A percentile compares a stretch with the other conserved stretches of the same genome.
Evolutionary conservation across 2,888 invertebrate species (phyloP).

Genomic region (Ennomos erosarius): DNA sequence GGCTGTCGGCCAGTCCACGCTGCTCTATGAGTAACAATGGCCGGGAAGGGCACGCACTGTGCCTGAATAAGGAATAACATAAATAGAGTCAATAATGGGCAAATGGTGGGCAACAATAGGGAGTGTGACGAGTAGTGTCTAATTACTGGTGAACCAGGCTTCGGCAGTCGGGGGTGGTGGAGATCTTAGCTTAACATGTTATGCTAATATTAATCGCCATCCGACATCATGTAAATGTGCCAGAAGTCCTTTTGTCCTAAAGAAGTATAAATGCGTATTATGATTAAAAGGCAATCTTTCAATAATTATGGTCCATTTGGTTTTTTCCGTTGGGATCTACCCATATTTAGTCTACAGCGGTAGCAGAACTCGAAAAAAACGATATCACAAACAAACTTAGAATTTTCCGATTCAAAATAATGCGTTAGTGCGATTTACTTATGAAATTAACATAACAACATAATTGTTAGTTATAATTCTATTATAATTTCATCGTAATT

Average conservation of each 20-base stretch:
- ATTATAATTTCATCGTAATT: conserved; percentile 1
- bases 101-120: conserved; percentile 4
- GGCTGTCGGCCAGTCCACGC: conserved; percentile 26
- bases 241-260: conserved; percentile 9
- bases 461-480: no score
- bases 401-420: conserved; percentile 1
- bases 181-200: background rate
- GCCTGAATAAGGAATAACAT: conserved; percentile 26
- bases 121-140: conserved; percentile 14
- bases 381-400: no score
- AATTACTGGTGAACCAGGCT: conserved; percentile 8
- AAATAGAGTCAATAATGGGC: conserved; percentile 22
- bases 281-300: no score
- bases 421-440: background rate
- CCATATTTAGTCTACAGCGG: no score
- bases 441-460: no score
- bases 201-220: no score
- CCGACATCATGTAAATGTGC: conserved; percentile 18
- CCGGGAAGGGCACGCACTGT: conserved; percentile 22
- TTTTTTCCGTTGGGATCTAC: no score
- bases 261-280: background rate
- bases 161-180: no score
- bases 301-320: no score
- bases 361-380: no score
- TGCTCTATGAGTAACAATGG: conserved; percentile 34